phyloP scores from a whole-genome alignment of 2,113 vertebrate species.

The Mohoua ochrocephala region DNA sequence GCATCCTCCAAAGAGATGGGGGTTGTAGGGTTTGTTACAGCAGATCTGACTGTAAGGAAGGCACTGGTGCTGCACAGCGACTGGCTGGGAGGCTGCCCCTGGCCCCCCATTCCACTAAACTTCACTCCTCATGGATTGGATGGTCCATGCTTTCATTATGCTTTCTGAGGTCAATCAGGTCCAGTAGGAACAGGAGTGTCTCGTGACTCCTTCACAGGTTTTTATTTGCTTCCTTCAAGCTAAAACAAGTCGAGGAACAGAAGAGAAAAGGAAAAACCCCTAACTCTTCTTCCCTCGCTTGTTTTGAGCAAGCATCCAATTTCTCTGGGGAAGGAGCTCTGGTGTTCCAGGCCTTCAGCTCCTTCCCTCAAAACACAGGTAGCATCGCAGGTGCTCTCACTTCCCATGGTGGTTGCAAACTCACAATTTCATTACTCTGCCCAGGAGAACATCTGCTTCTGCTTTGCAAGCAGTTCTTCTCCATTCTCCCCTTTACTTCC shows the following conservation, averaged over 20 bases:
- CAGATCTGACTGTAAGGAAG: not conserved
- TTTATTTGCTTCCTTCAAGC: not conserved
- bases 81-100: not conserved
- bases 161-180: not conserved
- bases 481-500: not conserved
- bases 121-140: not conserved
- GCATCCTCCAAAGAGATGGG: not conserved
- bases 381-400: not conserved
- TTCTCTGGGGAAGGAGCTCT: not conserved
- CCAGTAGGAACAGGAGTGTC: not conserved
- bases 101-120: not conserved
- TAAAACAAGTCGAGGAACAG: not conserved
- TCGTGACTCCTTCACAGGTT: not conserved
- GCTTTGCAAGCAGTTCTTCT: not conserved
- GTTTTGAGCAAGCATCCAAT: not conserved
- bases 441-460: not conserved
- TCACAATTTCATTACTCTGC: not conserved
- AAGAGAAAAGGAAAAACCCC: not conserved
- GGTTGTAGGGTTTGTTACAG: not conserved
- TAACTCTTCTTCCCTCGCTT: not conserved
- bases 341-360: not conserved
- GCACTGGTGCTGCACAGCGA: fast-evolving
- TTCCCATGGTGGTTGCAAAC: not conserved
- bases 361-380: not conserved
- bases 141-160: not conserved